Percentiles rank a stretch among this genome's conserved stretches.
These are phyloP conservation scores for Proterorhinus semilunaris DNA, from an alignment of 2,113 vertebrate genomes.

Conservation along the genomic window DNA sequence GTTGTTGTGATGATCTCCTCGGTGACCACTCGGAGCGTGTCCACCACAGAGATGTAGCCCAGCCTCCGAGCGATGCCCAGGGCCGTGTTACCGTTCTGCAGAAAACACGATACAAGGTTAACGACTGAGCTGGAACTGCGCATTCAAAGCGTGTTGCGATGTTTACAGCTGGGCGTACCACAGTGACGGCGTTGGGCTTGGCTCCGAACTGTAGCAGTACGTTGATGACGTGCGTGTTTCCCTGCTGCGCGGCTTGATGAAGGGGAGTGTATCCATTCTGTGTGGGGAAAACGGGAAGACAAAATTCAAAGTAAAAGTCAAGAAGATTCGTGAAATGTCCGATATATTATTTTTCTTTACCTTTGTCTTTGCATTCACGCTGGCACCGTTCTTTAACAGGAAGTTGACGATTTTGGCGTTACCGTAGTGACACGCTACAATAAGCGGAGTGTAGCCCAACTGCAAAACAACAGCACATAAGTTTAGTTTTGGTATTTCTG, in stretches of 20 bases:
- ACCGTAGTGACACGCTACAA: conserved; percentile 97
- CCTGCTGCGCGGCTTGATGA: conserved; percentile 97
- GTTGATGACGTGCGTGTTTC: conserved; percentile 97
- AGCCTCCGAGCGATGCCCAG: conserved; percentile 90
- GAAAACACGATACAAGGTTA: neutral
- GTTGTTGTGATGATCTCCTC: conserved; percentile 96
- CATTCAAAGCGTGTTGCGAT: neutral
- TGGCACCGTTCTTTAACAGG: conserved; percentile 90
- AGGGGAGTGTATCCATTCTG: conserved; percentile 96
- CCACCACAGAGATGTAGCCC: conserved; percentile 98
- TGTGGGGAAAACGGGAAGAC: conserved; percentile 10
- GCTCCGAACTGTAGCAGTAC: conserved; percentile 90
- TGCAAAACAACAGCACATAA: conserved; percentile 51
- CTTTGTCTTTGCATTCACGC: conserved; percentile 94
- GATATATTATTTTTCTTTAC: conserved; percentile 57
- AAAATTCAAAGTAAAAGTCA: too few species aligned
- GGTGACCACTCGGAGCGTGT: conserved; percentile 95
- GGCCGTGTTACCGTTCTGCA: conserved; percentile 94
- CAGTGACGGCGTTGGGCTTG: conserved; percentile 90
- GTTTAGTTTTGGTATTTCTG: neutral
- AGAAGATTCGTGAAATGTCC: too few species aligned
- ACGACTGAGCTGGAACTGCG: neutral
- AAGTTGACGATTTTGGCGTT: conserved; percentile 98
- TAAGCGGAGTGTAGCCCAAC: conserved; percentile 96
- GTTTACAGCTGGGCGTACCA: conserved; percentile 72